These are phyloP conservation scores for Phaetusa simplex DNA, from an alignment of 2,113 vertebrate genomes.

Conservation along the genomic window DNA sequence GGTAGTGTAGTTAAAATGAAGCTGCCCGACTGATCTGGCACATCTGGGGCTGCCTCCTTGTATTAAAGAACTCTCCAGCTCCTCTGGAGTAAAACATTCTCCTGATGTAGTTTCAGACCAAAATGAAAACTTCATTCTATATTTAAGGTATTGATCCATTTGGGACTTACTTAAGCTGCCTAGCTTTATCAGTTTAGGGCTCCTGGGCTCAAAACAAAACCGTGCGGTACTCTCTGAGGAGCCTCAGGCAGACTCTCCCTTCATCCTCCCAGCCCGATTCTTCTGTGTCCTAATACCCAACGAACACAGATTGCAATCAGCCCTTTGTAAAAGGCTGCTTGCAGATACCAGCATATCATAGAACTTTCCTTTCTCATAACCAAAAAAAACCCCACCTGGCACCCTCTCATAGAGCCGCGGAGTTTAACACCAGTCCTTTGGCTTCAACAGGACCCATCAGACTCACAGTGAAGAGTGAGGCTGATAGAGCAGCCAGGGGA, in stretches of 20 bases:
- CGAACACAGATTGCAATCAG: neutral
- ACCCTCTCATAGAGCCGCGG: neutral
- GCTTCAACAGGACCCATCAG: neutral
- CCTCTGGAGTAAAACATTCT: neutral
- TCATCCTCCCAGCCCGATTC: neutral
- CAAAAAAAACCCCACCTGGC: neutral
- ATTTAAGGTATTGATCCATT: constrained; percentile 12
- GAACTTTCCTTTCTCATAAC: neutral
- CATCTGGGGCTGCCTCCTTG: neutral
- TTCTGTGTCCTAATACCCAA: neutral
- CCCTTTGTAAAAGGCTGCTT: neutral
- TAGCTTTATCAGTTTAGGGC: neutral
- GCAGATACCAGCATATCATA: neutral
- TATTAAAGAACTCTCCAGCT: neutral
- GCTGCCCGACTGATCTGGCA: neutral
- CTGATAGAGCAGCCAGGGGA: neutral
- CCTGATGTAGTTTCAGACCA: neutral
- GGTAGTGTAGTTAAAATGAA: neutral
- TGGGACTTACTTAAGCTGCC: neutral
- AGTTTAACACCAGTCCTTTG: neutral
- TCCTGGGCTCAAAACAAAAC: neutral
- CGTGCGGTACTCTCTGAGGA: neutral
- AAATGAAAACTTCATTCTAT: neutral
- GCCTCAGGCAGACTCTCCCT: neutral
- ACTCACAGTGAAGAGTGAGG: neutral